Conservation (phyloP, 1,140 invertebrate species). For the Ruditapes philippinarum region DNA sequence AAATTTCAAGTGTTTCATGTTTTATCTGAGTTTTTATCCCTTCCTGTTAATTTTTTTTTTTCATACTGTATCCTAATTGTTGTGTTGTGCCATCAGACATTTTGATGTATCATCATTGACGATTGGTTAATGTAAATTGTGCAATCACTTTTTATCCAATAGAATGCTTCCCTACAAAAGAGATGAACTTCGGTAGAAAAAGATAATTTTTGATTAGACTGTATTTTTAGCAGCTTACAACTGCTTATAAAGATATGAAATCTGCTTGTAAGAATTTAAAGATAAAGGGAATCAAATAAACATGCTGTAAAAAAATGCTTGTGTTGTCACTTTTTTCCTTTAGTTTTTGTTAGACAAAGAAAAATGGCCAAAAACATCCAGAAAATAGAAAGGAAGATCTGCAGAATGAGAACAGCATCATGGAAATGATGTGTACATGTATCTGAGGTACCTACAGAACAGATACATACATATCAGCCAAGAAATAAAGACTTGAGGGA, state of each 20-base stretch:
- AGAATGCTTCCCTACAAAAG: background rate
- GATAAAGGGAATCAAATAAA: constrained; percentile 8
- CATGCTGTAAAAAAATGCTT: no score
- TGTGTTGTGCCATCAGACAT: constrained; percentile 10
- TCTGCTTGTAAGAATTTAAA: constrained; percentile 6
- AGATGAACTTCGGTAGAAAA: background rate
- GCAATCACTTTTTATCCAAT: constrained; percentile 28
- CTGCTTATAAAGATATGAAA: background rate
- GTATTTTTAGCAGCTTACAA: background rate
- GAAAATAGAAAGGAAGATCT: no score
- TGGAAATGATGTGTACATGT: no score
- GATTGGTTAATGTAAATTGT: constrained; percentile 7
- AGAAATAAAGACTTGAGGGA: no score
- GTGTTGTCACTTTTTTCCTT: no score
- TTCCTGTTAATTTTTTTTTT: background rate
- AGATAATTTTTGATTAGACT: background rate
- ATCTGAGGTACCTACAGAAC: no score
- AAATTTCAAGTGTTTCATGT: no score
- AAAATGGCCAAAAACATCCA: no score
- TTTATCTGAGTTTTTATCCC: no score
- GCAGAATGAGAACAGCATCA: no score
- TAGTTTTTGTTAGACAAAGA: no score
- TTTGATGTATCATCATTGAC: constrained; percentile 14
- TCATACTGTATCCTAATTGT: constrained; percentile 6
- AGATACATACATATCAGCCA: no score